Percentiles rank a stretch among this genome's conserved stretches.
phyloP scores from a whole-genome alignment of 2,797 vertebrate species.

The Ptychadena robeensis region DNA sequence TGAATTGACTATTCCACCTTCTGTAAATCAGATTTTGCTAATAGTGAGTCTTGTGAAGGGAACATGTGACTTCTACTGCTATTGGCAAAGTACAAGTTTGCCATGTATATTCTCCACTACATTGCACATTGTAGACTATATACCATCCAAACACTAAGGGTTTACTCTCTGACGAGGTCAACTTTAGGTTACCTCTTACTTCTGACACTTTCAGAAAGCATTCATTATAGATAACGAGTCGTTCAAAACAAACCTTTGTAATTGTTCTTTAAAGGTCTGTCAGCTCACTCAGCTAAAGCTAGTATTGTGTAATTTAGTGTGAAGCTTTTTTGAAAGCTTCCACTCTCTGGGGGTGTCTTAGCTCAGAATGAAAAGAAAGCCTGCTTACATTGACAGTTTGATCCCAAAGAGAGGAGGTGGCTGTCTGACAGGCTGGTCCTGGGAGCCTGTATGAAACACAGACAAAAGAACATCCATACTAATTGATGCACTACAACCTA shows the following conservation, averaged over 20 bases:
- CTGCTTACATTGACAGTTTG: conserved; percentile 77
- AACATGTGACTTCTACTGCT: not conserved
- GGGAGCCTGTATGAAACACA: conserved; percentile 71
- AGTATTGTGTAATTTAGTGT: conserved; percentile 74
- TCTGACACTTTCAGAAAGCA: conserved; percentile 63
- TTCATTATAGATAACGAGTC: conserved; percentile 66
- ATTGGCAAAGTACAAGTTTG: not conserved
- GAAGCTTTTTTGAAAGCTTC: conserved; percentile 74
- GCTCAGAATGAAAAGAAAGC: conserved; percentile 74
- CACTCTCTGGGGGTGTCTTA: conserved; percentile 73
- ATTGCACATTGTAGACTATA: conserved; percentile 8
- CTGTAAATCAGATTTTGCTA: too few species aligned
- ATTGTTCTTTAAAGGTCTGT: conserved; percentile 74
- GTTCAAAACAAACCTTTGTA: conserved; percentile 70
- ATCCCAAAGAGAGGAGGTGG: conserved; percentile 75
- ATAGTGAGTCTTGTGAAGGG: not conserved
- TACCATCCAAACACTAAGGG: conserved; percentile 42
- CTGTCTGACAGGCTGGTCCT: conserved; percentile 76
- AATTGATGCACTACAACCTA: conserved; percentile 64
- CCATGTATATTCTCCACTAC: not conserved
- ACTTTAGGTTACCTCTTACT: conserved; percentile 30
- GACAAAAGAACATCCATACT: conserved; percentile 71
- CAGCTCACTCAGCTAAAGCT: conserved; percentile 71
- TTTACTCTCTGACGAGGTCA: conserved; percentile 62
- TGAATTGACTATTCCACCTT: too few species aligned